Percentiles rank a stretch among this genome's conserved stretches.
These are phyloP conservation scores for Hermodice carunculata DNA, from an alignment of 2,888 invertebrate species.

Conservation along the genomic window DNA sequence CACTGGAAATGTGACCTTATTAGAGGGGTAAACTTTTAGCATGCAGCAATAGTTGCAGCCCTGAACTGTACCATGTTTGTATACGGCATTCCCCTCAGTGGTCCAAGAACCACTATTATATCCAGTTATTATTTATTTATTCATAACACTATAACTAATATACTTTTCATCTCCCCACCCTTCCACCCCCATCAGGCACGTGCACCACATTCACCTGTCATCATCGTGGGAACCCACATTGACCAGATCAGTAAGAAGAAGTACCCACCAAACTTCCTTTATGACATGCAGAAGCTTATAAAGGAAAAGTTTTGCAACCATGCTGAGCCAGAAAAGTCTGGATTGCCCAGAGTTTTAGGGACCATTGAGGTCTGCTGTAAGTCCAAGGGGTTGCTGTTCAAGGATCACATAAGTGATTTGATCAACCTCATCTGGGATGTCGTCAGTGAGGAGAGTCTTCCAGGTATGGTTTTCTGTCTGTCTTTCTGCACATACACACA, in stretches of 20 bases:
- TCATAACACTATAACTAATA: no score
- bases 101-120: no score
- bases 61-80: no score
- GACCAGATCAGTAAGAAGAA: constrained; percentile 77
- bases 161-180: no score
- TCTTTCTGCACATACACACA: no score
- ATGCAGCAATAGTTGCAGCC: no score
- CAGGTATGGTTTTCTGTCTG: constrained; percentile 75
- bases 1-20: no score
- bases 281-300: constrained; percentile 81
- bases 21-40: no score
- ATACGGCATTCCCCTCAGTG: no score
- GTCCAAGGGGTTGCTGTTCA: constrained; percentile 74
- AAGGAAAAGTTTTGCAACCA: constrained; percentile 81
- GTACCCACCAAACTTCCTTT: constrained; percentile 74
- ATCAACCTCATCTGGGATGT: constrained; percentile 94
- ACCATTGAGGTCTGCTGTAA: constrained; percentile 87
- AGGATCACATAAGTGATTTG: constrained; percentile 87
- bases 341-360: constrained; percentile 92
- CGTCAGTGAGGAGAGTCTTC: constrained; percentile 90
- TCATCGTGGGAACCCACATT: constrained; percentile 83
- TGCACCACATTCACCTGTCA: constrained; percentile 42
- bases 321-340: constrained; percentile 95
- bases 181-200: constrained; percentile 42
- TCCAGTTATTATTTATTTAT: no score